These are phyloP conservation scores for Elachura formosa DNA, from an alignment of 2,113 vertebrate genomes.

Conservation along the genomic window DNA sequence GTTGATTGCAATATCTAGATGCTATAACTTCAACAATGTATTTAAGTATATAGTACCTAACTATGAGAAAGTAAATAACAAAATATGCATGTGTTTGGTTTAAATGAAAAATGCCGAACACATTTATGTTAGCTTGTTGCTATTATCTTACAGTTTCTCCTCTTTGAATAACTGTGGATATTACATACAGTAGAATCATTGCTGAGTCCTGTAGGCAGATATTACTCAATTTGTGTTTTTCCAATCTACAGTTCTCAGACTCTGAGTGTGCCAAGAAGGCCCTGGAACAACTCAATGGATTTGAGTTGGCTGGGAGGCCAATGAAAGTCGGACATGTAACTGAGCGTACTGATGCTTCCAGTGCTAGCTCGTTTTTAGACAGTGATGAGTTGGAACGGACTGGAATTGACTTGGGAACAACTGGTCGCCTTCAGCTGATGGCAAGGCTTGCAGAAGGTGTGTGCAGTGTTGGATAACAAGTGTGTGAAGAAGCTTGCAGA, in stretches of 20 bases:
- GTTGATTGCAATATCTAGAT: neutral
- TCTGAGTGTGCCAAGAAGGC: conserved; percentile 97
- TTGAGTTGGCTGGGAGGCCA: conserved; percentile 91
- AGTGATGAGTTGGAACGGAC: conserved; percentile 91
- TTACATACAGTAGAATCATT: neutral
- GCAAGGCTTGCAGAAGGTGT: conserved; percentile 92
- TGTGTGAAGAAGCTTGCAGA: too few relatives aligned
- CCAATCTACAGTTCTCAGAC: conserved; percentile 83
- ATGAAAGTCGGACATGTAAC: conserved; percentile 99
- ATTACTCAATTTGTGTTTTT: neutral
- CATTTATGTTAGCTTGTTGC: neutral
- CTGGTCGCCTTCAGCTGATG: conserved; percentile 93
- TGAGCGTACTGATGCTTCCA: conserved; percentile 86
- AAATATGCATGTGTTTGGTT: neutral
- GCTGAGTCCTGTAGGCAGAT: neutral
- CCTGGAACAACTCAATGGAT: conserved; percentile 93
- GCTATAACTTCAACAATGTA: neutral
- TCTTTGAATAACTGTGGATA: rapidly evolving
- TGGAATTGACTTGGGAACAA: conserved; percentile 92
- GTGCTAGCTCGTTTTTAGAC: conserved; percentile 90
- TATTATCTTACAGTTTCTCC: neutral
- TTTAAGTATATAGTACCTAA: neutral
- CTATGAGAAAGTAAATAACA: neutral
- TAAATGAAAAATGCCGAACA: neutral
- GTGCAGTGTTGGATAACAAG: neutral